These are phyloP conservation scores for Drosophila persimilis DNA, from an alignment of 1,140 invertebrate species.

Conservation along the genomic window DNA sequence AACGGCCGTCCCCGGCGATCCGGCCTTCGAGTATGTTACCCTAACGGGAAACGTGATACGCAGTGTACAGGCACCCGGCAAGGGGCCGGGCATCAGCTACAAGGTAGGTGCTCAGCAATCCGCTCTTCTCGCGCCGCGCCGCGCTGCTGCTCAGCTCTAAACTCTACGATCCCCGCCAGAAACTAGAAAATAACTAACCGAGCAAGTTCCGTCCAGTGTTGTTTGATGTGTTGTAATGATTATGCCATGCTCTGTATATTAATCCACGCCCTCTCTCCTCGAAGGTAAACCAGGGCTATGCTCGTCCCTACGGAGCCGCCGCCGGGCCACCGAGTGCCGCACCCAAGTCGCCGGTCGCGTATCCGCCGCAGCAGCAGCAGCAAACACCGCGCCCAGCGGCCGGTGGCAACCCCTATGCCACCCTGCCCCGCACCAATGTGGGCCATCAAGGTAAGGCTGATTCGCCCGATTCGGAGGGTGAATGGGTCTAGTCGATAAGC, in stretches of 20 bases:
- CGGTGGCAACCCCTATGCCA: conserved; percentile 72
- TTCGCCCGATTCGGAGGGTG: conserved; percentile 65
- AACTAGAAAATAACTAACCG: conserved; percentile 20
- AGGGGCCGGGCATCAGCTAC: conserved; percentile 68
- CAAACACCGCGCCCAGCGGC: conserved; percentile 63
- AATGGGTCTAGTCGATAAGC: conserved; percentile 66
- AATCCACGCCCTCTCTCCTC: conserved; percentile 1
- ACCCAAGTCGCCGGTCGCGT: conserved; percentile 79
- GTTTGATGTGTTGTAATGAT: conserved; percentile 34
- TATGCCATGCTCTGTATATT: conserved; percentile 4
- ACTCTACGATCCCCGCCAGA: conserved; percentile 5
- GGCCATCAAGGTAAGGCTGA: conserved; percentile 82
- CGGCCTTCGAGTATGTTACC: conserved; percentile 80
- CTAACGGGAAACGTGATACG: conserved; percentile 80
- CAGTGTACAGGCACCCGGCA: conserved; percentile 81
- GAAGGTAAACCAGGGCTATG: conserved; percentile 79
- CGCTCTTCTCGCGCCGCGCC: conserved; percentile 30
- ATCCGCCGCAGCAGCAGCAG: conserved; percentile 72
- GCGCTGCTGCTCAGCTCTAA: conserved; percentile 20
- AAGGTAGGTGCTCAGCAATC: conserved; percentile 61
- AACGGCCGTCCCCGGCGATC: conserved; percentile 33
- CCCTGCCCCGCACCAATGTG: conserved; percentile 75
- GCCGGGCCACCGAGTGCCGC: conserved; percentile 14
- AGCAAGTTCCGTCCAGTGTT: conserved; percentile 1
- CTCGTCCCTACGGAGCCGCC: conserved; percentile 75